Percentiles rank a stretch among this genome's conserved stretches.
Conservation (phyloP, 1,140 invertebrate genomes). For the Pollicipes pollicipes region DNA sequence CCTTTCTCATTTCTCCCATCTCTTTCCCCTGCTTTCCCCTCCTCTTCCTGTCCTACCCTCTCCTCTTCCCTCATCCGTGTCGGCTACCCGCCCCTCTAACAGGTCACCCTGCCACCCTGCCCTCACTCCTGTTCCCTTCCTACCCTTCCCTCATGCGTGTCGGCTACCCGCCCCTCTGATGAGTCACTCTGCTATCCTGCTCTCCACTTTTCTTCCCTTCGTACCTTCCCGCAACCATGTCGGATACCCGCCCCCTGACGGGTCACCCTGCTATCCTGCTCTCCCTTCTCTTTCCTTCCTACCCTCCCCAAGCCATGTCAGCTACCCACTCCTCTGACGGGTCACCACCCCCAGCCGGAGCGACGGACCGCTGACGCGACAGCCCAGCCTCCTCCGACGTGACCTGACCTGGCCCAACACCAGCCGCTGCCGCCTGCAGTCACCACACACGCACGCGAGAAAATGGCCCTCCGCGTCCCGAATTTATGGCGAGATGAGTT, state of each 20-base stretch:
- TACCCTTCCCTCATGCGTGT: conserved; percentile 12
- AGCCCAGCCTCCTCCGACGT: no score
- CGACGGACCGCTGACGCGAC: no score
- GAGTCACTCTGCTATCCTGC: no score
- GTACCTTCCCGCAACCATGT: conserved; percentile 1
- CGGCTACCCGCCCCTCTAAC: conserved; percentile 8
- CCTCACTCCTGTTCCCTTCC: conserved; percentile 7
- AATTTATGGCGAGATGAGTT: no score
- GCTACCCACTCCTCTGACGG: no score
- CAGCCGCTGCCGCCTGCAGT: neutral
- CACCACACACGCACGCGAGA: neutral
- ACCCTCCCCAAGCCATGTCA: no score
- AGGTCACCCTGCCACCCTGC: no score
- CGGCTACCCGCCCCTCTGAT: conserved; percentile 8
- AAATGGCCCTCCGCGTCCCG: neutral
- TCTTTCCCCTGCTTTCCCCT: conserved; percentile 6
- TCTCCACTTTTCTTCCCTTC: no score
- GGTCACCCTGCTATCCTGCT: no score
- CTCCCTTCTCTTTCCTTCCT: no score
- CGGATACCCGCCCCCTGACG: no score
- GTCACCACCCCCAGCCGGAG: no score
- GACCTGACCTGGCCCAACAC: conserved; percentile 6
- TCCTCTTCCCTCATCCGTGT: conserved; percentile 9
- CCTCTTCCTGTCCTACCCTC: conserved; percentile 10
- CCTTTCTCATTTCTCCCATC: neutral